Conservation (phyloP, 2,797 vertebrate genomes). For the Okamejei kenojei region DNA sequence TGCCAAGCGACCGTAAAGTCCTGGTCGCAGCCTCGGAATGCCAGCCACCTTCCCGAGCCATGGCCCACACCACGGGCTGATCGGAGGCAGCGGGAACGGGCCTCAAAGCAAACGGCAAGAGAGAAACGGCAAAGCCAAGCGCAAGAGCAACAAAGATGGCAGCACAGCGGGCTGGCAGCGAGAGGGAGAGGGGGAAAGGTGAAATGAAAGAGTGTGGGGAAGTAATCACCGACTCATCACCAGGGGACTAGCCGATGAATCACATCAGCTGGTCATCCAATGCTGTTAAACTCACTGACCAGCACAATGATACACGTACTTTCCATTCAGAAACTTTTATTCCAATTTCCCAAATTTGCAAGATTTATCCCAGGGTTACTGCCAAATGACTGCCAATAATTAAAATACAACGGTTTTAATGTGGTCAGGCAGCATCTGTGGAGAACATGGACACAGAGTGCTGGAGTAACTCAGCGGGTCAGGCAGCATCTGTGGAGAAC, state of each 20-base stretch:
- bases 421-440: too few species aligned
- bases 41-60: constrained; percentile 88
- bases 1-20: constrained; percentile 81
- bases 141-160: constrained; percentile 39
- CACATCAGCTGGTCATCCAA: not conserved
- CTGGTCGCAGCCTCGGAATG: constrained; percentile 73
- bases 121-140: constrained; percentile 42
- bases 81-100: constrained; percentile 30
- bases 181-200: constrained; percentile 16
- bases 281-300: not conserved
- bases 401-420: too few species aligned
- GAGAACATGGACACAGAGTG: too few species aligned
- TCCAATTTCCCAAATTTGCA: not conserved
- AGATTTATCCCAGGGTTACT: not conserved
- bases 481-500: too few species aligned
- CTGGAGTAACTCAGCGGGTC: too few species aligned
- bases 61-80: constrained; percentile 86
- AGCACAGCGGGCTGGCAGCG: constrained; percentile 38
- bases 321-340: not conserved
- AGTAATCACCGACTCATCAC: not conserved
- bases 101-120: constrained; percentile 51
- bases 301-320: not conserved
- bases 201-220: constrained; percentile 50
- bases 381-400: not conserved
- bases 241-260: not conserved